Base-by-base conservation (phyloP, 2,113 vertebrate genomes). In the Aythya baeri region DNA sequence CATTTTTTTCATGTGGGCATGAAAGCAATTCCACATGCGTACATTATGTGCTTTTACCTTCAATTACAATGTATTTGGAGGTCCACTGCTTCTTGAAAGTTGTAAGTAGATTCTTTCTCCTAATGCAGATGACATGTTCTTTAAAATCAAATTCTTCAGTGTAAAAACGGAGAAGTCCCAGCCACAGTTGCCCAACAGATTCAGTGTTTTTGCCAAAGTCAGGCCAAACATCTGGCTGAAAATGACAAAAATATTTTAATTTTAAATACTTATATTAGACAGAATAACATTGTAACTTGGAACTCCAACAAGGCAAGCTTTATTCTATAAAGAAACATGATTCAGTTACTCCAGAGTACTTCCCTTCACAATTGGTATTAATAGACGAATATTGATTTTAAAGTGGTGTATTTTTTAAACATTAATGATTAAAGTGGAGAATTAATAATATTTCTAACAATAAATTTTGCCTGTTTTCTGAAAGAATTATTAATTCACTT, bases 31-130 rank as follows among this genome's bases (percentile, higher is more conserved):
- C 34, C 27, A 21, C 12, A 18, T 57, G 32, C 5, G 23, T 49
- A 44, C 6, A 72, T 57, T 8, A 23, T 12, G 5, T 14, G 13
- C 8, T 54, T 58, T 84, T 97, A 99, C 99, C 99, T 99, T 99
- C 99, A 96, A 99, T 99, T 89, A 99, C 99, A 72, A 99, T 99
- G 89, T 99, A 99, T 94, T 99, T 99, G 66, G 99, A 99, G 5
- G 99, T 99, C 99, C 99, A 99, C 88, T 99, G 99, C 93, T 99
- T 99, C 97, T 99, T 99, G 98, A 99, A 99, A 86, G 99, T 99
- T 95, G 99, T 99, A 97, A 99, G 99, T n/a, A 98, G 96, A 95
- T 76, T 97, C 81, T 97, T 98, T 93, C 99, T 99, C 82, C 99
- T 98, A 97, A 99, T 98, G 88, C 98, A 99, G 95, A 99, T 98